Evolutionary conservation across 2,797 vertebrate genomes (phyloP).

Genomic region (Lacerta viridis): DNA sequence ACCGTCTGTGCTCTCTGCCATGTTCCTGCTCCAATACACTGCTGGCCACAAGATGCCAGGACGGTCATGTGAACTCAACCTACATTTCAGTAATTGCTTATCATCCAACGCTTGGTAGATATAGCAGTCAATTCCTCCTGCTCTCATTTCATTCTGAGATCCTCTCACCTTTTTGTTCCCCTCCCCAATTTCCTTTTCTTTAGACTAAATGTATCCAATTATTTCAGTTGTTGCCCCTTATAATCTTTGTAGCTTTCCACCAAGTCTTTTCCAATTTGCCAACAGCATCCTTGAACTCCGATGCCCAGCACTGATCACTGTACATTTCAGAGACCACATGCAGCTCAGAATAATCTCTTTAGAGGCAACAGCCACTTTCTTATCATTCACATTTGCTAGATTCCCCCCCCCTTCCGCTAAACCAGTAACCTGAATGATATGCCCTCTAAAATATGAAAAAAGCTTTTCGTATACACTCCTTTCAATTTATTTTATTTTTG

Average conservation of each 20-base stretch:
- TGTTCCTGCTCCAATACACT: not conserved
- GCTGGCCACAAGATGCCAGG: not conserved
- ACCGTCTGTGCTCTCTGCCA: too few species aligned
- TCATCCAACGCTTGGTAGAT: not conserved
- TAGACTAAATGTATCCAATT: not conserved
- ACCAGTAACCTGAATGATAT: not conserved
- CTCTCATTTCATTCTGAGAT: not conserved
- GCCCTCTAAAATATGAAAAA: conserved; percentile 13
- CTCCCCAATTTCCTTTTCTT: not conserved
- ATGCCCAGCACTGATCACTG: not conserved
- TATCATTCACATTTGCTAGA: conserved; percentile 4
- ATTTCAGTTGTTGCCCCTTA: not conserved
- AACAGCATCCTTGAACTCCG: not conserved
- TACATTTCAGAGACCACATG: not conserved
- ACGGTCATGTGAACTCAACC: not conserved
- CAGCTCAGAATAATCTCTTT: not conserved
- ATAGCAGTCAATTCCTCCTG: not conserved
- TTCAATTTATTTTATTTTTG: conserved; percentile 22
- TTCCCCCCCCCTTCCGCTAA: not conserved
- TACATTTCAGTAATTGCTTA: not conserved
- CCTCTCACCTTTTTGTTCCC: not conserved
- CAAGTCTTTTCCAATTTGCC: conserved; percentile 17
- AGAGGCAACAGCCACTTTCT: not conserved
- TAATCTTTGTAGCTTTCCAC: not conserved
- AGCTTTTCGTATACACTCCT: conserved; percentile 15